These are phyloP conservation scores for Lethenteron reissneri DNA, from an alignment of 2,113 vertebrate genomes.

Conservation along the genomic window DNA sequence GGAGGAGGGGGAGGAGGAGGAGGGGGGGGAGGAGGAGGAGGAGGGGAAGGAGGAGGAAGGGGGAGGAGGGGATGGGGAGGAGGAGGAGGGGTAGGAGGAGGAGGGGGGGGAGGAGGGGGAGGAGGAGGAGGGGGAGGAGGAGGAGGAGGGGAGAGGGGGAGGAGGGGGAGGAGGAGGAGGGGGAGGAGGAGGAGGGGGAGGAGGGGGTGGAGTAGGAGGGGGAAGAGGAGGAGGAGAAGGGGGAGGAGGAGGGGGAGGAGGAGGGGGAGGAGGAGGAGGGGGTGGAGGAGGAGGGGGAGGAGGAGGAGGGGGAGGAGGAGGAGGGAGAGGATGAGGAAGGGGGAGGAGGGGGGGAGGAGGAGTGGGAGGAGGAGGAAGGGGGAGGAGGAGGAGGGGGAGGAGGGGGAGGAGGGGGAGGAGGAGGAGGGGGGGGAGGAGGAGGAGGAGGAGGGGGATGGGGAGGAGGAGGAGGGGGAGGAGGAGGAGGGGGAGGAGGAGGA, in stretches of 20 bases:
- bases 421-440: not conserved
- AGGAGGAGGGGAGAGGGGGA: not conserved
- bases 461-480: not conserved
- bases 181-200: not conserved
- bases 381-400: not conserved
- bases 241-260: not conserved
- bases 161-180: not conserved
- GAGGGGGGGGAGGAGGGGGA: not conserved
- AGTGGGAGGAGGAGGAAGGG: not conserved
- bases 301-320: not conserved
- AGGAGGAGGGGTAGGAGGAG: not conserved
- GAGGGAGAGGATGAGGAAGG: not conserved
- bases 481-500: not conserved
- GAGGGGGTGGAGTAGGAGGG: not conserved
- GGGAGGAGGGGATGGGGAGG: not conserved
- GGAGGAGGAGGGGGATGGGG: not conserved
- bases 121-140: not conserved
- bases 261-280: not conserved
- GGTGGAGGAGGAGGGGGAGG: not conserved
- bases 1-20: not conserved
- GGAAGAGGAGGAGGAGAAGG: not conserved
- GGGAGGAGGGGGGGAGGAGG: no score
- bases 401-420: not conserved
- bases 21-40: not conserved
- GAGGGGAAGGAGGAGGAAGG: not conserved